These are phyloP conservation scores for Psilopsiagon aymara DNA, from an alignment of 2,113 vertebrate genomes.

Conservation along the genomic window DNA sequence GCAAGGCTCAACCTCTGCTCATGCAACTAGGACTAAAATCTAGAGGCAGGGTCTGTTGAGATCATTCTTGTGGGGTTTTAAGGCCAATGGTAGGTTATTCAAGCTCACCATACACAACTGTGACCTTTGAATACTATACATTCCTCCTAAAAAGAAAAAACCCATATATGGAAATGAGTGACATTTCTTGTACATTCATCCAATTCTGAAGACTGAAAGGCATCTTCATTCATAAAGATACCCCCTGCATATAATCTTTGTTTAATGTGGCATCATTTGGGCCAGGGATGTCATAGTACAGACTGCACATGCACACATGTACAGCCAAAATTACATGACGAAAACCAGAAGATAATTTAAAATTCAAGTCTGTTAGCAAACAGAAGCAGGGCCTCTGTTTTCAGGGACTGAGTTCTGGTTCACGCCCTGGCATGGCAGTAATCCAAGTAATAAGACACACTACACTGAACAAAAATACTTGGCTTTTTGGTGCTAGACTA, in stretches of 20 bases:
- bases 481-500: background rate
- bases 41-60: background rate
- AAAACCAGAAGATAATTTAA: background rate
- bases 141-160: background rate
- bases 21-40: background rate
- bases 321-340: background rate
- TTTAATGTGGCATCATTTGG: background rate
- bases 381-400: background rate
- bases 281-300: background rate
- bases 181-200: background rate
- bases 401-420: background rate
- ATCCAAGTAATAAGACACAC: background rate
- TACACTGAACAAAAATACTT: background rate
- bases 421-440: background rate
- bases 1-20: background rate
- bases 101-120: background rate
- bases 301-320: rapidly evolving
- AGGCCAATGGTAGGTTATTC: background rate
- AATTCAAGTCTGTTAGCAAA: background rate
- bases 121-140: background rate
- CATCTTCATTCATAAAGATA: background rate
- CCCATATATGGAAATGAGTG: background rate
- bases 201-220: background rate
- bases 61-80: background rate
- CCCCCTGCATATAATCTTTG: rapidly evolving